Conservation (phyloP, 2,797 vertebrate genomes). For the Pangasius djambal region DNA sequence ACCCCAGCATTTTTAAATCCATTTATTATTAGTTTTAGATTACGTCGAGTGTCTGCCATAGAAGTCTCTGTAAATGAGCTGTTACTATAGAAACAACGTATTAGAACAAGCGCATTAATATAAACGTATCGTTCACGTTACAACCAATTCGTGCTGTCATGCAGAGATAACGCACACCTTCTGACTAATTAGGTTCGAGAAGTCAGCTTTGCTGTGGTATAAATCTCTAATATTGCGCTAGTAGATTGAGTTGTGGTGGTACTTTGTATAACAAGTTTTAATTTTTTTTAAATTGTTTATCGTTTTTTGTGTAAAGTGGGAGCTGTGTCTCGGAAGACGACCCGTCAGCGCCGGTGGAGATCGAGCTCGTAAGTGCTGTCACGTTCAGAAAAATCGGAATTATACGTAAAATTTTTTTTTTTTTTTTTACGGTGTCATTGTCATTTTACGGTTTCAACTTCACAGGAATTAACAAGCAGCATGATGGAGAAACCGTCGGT, state of each 20-base stretch:
- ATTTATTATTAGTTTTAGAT: too few relatives aligned
- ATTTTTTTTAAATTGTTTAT: too few relatives aligned
- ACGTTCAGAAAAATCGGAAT: neutral
- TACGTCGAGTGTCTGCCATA: neutral
- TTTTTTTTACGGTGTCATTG: neutral
- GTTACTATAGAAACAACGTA: neutral
- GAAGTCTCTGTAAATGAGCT: neutral
- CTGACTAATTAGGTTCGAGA: neutral
- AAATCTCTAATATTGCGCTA: neutral
- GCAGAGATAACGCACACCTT: neutral
- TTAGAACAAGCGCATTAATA: too few relatives aligned
- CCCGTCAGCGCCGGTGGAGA: neutral
- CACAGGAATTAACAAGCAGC: slow-evolving; percentile 15
- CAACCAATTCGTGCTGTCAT: neutral
- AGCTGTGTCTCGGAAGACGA: neutral
- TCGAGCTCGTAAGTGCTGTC: neutral
- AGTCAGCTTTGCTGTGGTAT: neutral
- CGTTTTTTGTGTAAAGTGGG: neutral
- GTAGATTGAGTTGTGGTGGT: neutral
- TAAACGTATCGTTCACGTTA: neutral
- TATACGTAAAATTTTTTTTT: too few relatives aligned
- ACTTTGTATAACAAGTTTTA: neutral
- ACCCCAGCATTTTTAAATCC: too few relatives aligned
- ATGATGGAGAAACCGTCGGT: neutral
- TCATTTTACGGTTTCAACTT: neutral